phyloP scores from a whole-genome alignment of 2,797 vertebrate genomes.

The Enteromius thamalakanensis region DNA sequence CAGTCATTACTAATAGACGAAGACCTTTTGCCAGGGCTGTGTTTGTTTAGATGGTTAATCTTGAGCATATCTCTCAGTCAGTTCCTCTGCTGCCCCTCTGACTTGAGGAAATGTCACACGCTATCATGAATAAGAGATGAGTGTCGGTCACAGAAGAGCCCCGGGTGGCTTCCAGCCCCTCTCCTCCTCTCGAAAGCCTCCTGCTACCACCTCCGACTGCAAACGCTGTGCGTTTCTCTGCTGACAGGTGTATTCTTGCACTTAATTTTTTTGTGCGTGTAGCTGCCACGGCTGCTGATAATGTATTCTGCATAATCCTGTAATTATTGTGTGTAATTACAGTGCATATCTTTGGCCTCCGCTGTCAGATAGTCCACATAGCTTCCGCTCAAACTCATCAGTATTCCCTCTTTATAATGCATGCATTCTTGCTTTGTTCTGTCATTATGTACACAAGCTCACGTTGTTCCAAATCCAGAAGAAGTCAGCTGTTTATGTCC shows the following conservation, averaged over 20 bases:
- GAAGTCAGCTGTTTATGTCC: neutral
- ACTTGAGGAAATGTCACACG: constrained; percentile 68
- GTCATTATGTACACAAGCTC: neutral
- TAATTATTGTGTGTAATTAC: constrained; percentile 44
- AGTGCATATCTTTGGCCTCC: constrained; percentile 22
- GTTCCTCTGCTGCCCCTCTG: constrained; percentile 46
- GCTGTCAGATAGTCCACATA: constrained; percentile 30
- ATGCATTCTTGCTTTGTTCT: constrained; percentile 63
- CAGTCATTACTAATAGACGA: neutral
- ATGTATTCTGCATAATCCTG: constrained; percentile 19
- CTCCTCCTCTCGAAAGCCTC: constrained; percentile 50
- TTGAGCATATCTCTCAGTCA: constrained; percentile 50
- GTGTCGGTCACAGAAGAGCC: constrained; percentile 55
- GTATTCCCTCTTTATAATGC: constrained; percentile 60
- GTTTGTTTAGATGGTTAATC: constrained; percentile 48
- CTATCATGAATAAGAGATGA: constrained; percentile 71
- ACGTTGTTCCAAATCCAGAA: neutral
- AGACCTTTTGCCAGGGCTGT: constrained; percentile 18
- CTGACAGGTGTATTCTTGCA: constrained; percentile 35
- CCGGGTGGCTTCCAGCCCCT: constrained; percentile 55
- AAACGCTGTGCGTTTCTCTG: constrained; percentile 1
- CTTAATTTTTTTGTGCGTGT: constrained; percentile 32
- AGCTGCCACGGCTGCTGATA: neutral
- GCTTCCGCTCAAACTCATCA: constrained; percentile 29
- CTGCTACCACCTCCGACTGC: constrained; percentile 52